These are phyloP conservation scores for Cherax quadricarinatus DNA, from an alignment of 1,140 invertebrate species.

Conservation along the genomic window DNA sequence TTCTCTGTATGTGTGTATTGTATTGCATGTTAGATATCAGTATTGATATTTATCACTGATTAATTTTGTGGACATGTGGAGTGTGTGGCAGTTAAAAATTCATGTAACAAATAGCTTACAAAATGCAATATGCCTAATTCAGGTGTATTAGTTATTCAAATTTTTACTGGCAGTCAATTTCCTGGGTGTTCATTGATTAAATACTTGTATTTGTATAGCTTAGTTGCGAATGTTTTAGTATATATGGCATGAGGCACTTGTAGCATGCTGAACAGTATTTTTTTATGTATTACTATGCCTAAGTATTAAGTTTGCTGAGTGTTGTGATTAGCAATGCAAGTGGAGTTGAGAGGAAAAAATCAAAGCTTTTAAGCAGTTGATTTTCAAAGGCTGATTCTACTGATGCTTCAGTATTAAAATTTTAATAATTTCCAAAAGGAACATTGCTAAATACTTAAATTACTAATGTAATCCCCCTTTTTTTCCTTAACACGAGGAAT, in stretches of 20 bases:
- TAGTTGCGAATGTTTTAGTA: background rate
- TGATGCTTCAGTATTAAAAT: background rate
- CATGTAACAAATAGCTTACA: background rate
- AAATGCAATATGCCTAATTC: background rate
- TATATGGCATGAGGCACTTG: background rate
- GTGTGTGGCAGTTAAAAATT: background rate
- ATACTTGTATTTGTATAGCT: background rate
- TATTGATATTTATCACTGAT: background rate
- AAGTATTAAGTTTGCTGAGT: background rate
- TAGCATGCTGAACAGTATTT: background rate
- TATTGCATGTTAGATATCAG: background rate
- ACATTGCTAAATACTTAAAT: background rate
- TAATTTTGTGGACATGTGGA: background rate
- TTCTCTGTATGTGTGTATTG: background rate
- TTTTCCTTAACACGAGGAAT: background rate
- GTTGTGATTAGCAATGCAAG: slow-evolving; percentile 10
- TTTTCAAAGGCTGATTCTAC: background rate
- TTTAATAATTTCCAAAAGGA: background rate
- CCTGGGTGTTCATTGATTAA: background rate
- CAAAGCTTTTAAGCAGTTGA: background rate
- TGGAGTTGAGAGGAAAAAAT: background rate
- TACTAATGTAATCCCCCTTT: background rate
- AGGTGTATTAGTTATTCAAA: no score
- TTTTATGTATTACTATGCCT: background rate
- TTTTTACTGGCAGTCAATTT: no score